phyloP scores from a whole-genome alignment of 30 jellyfish, hydroid and myxozoan species.

The Catostylus mosaicus region DNA sequence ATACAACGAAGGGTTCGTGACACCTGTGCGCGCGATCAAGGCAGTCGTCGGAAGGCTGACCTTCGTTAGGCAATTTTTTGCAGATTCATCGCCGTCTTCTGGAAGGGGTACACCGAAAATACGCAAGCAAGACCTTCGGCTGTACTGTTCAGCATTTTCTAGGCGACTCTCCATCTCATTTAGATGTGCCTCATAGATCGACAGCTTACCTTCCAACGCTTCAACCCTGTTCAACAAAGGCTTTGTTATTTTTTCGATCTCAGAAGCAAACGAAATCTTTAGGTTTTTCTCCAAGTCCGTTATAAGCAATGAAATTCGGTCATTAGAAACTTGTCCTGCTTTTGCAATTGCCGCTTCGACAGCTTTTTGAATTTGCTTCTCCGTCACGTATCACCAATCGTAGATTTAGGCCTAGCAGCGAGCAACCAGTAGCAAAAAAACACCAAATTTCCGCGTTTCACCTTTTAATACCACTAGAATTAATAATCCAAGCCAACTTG shows the following conservation, averaged over 20 bases:
- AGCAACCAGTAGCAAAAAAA: not conserved
- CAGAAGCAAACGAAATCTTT: constrained; percentile 46
- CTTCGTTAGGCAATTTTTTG: constrained; percentile 43
- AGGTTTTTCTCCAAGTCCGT: constrained; percentile 39
- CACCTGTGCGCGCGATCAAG: constrained; percentile 55
- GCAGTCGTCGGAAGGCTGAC: constrained; percentile 50
- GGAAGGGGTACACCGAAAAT: constrained; percentile 51
- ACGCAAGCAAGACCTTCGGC: constrained; percentile 57
- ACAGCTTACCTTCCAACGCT: constrained; percentile 49
- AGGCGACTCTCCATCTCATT: constrained; percentile 38
- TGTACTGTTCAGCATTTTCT: constrained; percentile 47
- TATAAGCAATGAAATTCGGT: constrained; percentile 23
- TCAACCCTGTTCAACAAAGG: constrained; percentile 38
- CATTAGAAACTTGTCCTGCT: constrained; percentile 28
- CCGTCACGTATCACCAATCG: constrained; percentile 4
- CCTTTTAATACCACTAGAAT: constrained; percentile 19
- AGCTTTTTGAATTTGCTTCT: constrained; percentile 15
- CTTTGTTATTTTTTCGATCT: constrained; percentile 25
- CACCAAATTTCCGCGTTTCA: constrained; percentile 13
- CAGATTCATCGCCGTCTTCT: constrained; percentile 41
- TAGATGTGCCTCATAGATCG: constrained; percentile 35
- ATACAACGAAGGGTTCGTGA: too few species aligned
- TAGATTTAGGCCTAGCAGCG: constrained; percentile 22
- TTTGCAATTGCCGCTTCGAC: constrained; percentile 30
- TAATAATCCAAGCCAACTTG: constrained; percentile 20